Percentiles rank a stretch among this genome's conserved stretches.
phyloP scores from a whole-genome alignment of 2,888 invertebrate genomes.

The Drosophila meridiana region DNA sequence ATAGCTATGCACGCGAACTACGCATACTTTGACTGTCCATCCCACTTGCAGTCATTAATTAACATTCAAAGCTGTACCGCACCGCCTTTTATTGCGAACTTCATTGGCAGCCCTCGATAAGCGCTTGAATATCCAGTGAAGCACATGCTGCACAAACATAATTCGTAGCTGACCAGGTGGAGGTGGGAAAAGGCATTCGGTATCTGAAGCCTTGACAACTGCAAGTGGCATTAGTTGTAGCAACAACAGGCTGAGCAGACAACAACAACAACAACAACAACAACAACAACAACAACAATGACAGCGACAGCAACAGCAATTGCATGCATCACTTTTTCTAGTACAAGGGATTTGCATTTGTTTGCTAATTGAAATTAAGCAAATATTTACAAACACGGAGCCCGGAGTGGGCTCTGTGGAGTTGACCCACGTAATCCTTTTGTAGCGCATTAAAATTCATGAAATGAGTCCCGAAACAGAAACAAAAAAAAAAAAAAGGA shows the following conservation, averaged over 20 bases:
- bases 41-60: not conserved
- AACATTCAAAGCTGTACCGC: not conserved
- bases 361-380: slow-evolving; percentile 81
- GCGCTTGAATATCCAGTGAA: slow-evolving; percentile 33
- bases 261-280: slow-evolving; percentile 25
- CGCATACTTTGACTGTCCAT: too few species aligned
- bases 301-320: slow-evolving; percentile 19
- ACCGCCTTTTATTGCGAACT: not conserved
- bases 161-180: slow-evolving; percentile 36
- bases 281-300: slow-evolving; percentile 18
- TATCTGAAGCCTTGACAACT: slow-evolving; percentile 78
- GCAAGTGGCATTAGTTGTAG: slow-evolving; percentile 77
- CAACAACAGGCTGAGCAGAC: slow-evolving; percentile 26
- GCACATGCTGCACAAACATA: slow-evolving; percentile 39
- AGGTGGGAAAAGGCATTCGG: slow-evolving; percentile 12
- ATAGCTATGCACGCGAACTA: not conserved
- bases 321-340: slow-evolving; percentile 63
- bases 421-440: slow-evolving; percentile 84
- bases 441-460: slow-evolving; percentile 77
- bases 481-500: slow-evolving; percentile 9
- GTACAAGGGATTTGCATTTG: slow-evolving; percentile 74
- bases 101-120: slow-evolving; percentile 18
- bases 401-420: not conserved
- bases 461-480: slow-evolving; percentile 9
- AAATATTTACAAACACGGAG: slow-evolving; percentile 66